A percentile compares a stretch with the other conserved stretches of the same genome.
Evolutionary conservation across 2,888 invertebrate genomes (phyloP).

Genomic region (Sinelater perroti): DNA sequence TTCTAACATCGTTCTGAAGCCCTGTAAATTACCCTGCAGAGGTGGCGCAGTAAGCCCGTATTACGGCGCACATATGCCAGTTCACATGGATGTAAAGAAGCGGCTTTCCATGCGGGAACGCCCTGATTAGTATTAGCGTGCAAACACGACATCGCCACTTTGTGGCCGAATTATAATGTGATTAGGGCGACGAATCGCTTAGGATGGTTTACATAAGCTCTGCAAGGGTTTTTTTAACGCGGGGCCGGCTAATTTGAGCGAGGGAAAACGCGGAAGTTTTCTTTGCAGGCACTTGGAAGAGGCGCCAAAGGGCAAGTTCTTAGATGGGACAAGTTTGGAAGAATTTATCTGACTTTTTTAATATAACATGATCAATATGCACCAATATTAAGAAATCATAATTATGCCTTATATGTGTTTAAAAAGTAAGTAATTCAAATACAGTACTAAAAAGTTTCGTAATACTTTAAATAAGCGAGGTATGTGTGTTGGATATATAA

Average conservation of each 20-base stretch:
- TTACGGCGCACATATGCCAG: slow-evolving; percentile 30
- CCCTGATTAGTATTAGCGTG: slow-evolving; percentile 37
- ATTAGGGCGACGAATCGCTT: slow-evolving; percentile 31
- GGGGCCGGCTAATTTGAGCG: slow-evolving; percentile 8
- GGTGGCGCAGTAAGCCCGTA: slow-evolving; percentile 30
- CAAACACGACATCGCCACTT: slow-evolving; percentile 35
- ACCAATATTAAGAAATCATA: no score
- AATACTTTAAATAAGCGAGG: no score
- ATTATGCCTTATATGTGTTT: no score
- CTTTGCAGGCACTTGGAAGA: neutral
- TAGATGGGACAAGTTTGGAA: no score
- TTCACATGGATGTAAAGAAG: slow-evolving; percentile 35
- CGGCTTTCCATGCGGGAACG: slow-evolving; percentile 34
- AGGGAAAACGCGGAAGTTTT: slow-evolving; percentile 1
- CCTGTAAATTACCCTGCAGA: slow-evolving; percentile 30
- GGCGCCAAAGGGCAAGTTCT: no score
- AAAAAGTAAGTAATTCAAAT: no score
- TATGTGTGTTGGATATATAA: no score
- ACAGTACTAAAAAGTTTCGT: no score
- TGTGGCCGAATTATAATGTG: slow-evolving; percentile 38
- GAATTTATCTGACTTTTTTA: no score
- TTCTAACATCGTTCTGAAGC: slow-evolving; percentile 15
- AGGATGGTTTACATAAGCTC: slow-evolving; percentile 30
- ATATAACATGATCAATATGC: no score
- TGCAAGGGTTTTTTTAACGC: slow-evolving; percentile 23